Evolutionary conservation across 2,888 invertebrate species (phyloP).

Genomic region (Nephrotoma flavescens): DNA sequence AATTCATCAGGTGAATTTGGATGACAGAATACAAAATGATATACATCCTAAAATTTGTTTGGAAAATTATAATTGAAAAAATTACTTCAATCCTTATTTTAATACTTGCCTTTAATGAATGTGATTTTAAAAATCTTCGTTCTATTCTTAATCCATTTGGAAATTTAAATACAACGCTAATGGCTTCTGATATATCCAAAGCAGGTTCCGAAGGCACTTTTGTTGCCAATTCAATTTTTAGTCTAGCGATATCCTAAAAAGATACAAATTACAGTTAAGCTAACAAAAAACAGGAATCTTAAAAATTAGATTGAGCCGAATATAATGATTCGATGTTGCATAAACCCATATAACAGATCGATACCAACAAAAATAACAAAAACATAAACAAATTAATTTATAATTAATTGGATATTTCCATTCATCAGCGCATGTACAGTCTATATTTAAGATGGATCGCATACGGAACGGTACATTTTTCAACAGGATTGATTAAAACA

Average conservation of each 20-base stretch:
- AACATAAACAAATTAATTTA: too few species aligned
- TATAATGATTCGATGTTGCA: too few species aligned
- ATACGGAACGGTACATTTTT: too few species aligned
- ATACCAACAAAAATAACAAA: too few species aligned
- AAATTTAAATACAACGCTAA: conserved; percentile 80
- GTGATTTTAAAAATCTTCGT: conserved; percentile 63
- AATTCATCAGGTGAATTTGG: conserved; percentile 84
- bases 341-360: too few species aligned
- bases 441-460: too few species aligned
- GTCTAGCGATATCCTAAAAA: conserved; percentile 41
- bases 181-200: conserved; percentile 47
- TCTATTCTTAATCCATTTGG: conserved; percentile 81
- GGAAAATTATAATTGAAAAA: not conserved
- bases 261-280: conserved; percentile 9
- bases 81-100: not conserved
- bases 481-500: too few species aligned
- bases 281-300: conserved; percentile 8
- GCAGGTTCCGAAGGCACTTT: conserved; percentile 65
- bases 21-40: conserved; percentile 91
- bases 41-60: conserved; percentile 58
- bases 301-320: too few species aligned
- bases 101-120: conserved; percentile 59
- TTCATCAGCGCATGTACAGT: too few species aligned
- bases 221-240: conserved; percentile 48
- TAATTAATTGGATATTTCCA: too few species aligned